Evolutionary conservation across 2,888 invertebrate species (phyloP), one percentile per base, ranked within the genome.

Genomic region (Cantharis flavilabris): DNA sequence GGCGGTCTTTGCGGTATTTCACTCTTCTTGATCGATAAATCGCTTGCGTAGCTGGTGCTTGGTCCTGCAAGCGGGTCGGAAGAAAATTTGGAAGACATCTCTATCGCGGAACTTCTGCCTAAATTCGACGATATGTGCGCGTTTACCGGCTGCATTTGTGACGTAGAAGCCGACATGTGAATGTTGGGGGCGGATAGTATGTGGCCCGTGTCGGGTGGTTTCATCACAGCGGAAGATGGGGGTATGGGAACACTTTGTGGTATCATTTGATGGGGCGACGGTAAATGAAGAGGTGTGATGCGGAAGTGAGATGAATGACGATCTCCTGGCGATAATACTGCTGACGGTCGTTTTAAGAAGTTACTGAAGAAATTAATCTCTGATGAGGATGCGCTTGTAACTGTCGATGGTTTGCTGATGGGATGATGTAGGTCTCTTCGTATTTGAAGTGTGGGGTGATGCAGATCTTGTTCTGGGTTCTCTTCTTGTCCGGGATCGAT

Each of bases 341-440:
- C 73, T 62, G 80, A 78, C 9, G 85, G 88, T 83, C 92, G 88
- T 84, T 92, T 92, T 83, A 92, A 89, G 84, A 90, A 92, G 5
- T 90, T 86, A 76, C 90, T 90, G 73, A 92, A 83, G 81, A 89
- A 92, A 87, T 71, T 88, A 84, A 78, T 89, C 80, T 91, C 89
- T 14, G 90, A 86, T n/a, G 49, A 49, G 7, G 49, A 49, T 83
- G 89, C 89, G 71, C 89, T 86, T 81, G 91, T 86, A 10, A 87
- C 81, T 10, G 87, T 87, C 69, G 86, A 82, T 1, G 87, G 83
- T 79, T 87, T 87, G 1, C 81, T 89, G 9, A 88, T 86, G 62
- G 89, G 89, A 62, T 84, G 87, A 91, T 83, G 92, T 63, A 96
- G 89, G 85, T 96, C 96, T 85, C 95, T 90, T 71, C 96, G 91